Conservation (phyloP, 2,797 vertebrate species). For the Rhinoraja longicauda region DNA sequence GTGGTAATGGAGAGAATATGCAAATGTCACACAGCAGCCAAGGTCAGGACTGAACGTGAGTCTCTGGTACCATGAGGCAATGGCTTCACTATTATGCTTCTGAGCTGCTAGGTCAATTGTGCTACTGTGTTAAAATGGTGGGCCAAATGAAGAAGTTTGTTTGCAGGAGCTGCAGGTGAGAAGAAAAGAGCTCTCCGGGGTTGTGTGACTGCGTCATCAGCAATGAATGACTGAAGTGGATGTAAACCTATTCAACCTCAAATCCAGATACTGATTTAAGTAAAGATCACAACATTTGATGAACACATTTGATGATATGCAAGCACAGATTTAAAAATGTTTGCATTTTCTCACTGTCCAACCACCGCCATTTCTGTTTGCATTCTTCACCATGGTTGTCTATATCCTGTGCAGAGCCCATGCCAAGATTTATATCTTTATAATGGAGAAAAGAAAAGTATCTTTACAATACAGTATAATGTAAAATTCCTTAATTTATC, state of each 20-base stretch:
- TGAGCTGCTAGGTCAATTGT: too few relatives aligned
- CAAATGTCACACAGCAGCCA: too few relatives aligned
- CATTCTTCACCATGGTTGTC: constrained; percentile 4
- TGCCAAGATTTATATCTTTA: constrained; percentile 15
- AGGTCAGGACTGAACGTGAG: too few relatives aligned
- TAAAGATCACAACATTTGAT: background rate
- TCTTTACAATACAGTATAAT: background rate
- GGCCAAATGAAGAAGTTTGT: too few relatives aligned
- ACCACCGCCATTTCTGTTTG: background rate
- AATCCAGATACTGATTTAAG: background rate
- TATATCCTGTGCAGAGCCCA: background rate
- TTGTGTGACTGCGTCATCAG: background rate
- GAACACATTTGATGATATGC: background rate
- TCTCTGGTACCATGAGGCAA: too few relatives aligned
- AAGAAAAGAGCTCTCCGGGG: background rate
- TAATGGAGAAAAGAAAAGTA: background rate
- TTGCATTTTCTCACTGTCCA: too few relatives aligned
- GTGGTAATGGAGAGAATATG: too few relatives aligned
- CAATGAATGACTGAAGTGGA: background rate
- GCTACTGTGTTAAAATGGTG: too few relatives aligned
- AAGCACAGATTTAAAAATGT: too few relatives aligned
- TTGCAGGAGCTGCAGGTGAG: background rate
- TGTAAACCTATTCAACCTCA: background rate
- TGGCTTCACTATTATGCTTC: too few relatives aligned
- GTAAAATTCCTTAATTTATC: constrained; percentile 10